phyloP scores from a whole-genome alignment of 1,140 invertebrate genomes.

The Cyrtorhinus lividipennis region DNA sequence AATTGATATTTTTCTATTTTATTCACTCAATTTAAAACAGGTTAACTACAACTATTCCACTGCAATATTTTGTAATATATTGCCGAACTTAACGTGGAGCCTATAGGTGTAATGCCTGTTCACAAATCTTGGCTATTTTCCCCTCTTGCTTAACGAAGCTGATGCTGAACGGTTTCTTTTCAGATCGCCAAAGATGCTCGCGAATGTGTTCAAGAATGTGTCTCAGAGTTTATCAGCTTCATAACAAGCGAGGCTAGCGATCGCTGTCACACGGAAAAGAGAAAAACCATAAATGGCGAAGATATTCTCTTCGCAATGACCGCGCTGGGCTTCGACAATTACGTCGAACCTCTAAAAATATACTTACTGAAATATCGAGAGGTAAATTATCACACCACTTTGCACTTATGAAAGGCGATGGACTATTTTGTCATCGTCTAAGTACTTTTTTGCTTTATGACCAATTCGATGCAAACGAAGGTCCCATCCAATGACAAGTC shows the following conservation, averaged over 20 bases:
- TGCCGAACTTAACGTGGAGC: no score
- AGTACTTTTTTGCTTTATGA: not conserved
- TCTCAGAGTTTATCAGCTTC: slow-evolving; percentile 98
- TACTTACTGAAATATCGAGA: slow-evolving; percentile 97
- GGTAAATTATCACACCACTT: no score
- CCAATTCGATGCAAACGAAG: no score
- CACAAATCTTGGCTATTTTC: no score
- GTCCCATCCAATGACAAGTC: no score
- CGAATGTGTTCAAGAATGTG: slow-evolving; percentile 99
- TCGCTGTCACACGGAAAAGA: slow-evolving; percentile 89
- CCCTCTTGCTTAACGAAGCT: not conserved
- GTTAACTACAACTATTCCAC: no score
- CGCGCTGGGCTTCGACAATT: slow-evolving; percentile 94
- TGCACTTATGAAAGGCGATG: no score
- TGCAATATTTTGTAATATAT: no score
- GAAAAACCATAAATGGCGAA: slow-evolving; percentile 99
- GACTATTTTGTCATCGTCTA: not conserved
- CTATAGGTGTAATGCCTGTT: no score
- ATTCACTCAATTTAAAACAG: no score
- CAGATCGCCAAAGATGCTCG: slow-evolving; percentile 97
- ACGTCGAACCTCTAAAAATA: slow-evolving; percentile 90
- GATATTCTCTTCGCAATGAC: slow-evolving; percentile 96
- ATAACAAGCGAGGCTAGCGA: slow-evolving; percentile 97
- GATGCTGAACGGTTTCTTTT: slow-evolving; percentile 21
- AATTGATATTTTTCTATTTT: slow-evolving; percentile 14